These are phyloP conservation scores for Lutjanus campechanus DNA, from an alignment of 2,797 vertebrate genomes.

Conservation along the genomic window DNA sequence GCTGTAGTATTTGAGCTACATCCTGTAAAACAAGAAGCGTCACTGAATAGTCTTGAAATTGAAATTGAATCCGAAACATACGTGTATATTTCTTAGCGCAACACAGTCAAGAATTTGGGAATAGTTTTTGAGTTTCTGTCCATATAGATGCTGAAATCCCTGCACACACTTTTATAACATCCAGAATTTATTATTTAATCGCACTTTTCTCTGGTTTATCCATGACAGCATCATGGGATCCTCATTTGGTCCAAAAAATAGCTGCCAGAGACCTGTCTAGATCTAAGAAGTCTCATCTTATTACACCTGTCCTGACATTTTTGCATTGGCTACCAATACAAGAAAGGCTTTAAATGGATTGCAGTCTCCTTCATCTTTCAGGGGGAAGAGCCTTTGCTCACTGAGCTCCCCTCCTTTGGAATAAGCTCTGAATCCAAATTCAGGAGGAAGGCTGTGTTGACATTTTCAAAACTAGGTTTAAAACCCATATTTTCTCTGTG, in stretches of 20 bases:
- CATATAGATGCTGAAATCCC: not conserved
- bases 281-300: not conserved
- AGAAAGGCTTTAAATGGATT: not conserved
- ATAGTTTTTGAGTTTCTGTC: not conserved
- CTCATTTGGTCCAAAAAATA: not conserved
- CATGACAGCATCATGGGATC: not conserved
- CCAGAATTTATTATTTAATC: not conserved
- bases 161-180: not conserved
- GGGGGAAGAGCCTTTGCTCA: not conserved
- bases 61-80: not conserved
- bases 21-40: constrained; percentile 23
- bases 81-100: not conserved
- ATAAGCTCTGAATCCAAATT: constrained; percentile 4
- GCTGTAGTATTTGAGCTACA: constrained; percentile 34
- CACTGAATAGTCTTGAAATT: not conserved
- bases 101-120: not conserved
- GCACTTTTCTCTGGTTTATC: not conserved
- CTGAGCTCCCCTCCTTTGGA: not conserved
- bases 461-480: not conserved
- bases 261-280: not conserved
- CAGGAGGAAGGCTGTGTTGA: not conserved
- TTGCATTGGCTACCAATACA: not conserved
- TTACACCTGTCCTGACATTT: constrained; percentile 1
- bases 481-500: not conserved
- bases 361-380: not conserved